Percentiles rank a stretch among this genome's conserved stretches.
phyloP scores from a whole-genome alignment of 2,113 vertebrate species.

The Strix uralensis region DNA sequence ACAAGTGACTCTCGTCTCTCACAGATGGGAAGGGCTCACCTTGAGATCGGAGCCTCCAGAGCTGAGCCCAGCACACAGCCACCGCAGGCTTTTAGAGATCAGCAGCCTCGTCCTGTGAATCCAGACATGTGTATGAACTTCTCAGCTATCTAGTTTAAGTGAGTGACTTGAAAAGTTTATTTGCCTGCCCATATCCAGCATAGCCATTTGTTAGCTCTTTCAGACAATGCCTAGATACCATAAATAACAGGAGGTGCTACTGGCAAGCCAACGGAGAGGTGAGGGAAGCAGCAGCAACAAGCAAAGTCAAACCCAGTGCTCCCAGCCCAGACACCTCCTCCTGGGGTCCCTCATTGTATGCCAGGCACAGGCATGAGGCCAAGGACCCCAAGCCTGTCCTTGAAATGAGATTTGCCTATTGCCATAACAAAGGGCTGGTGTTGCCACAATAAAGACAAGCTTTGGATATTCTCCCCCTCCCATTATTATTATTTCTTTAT shows the following conservation, averaged over 20 bases:
- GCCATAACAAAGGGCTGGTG: not conserved
- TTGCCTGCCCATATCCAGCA: not conserved
- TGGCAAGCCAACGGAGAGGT: not conserved
- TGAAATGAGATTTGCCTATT: not conserved
- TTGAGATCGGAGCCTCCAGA: rapidly evolving
- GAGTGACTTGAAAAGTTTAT: not conserved
- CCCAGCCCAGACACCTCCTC: not conserved
- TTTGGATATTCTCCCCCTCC: not conserved
- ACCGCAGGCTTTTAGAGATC: rapidly evolving
- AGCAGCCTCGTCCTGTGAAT: rapidly evolving
- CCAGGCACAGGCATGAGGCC: not conserved
- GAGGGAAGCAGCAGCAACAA: not conserved
- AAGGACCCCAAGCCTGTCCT: not conserved
- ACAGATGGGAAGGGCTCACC: rapidly evolving
- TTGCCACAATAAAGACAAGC: not conserved
- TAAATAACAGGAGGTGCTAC: not conserved
- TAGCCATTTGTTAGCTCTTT: not conserved
- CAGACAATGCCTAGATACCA: not conserved
- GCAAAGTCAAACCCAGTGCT: not conserved
- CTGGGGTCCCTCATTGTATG: not conserved
- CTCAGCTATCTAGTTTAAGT: not conserved
- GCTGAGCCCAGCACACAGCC: rapidly evolving
- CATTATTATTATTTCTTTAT: conserved; percentile 23
- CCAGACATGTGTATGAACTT: rapidly evolving
- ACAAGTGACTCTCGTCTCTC: too few relatives aligned